Evolutionary conservation across 2,888 invertebrate genomes (phyloP), one percentile per base, ranked within the genome.

Genomic region (Spilarctia lutea): DNA sequence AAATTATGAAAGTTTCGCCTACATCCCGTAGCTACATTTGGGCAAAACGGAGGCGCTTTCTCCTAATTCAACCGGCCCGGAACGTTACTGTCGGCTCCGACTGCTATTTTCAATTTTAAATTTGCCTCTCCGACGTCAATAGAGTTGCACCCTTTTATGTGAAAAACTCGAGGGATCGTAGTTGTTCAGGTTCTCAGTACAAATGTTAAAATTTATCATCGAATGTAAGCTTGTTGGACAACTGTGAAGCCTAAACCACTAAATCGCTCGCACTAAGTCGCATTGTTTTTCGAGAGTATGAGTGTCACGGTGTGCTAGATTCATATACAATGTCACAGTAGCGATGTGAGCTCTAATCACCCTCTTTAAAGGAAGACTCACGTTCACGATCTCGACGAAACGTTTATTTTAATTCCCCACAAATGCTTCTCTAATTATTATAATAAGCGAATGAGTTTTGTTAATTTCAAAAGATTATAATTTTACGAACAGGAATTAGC

Each of bases 61-160:
- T 84, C 82, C 90, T 91, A 91, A 93, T 93, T 91, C 93, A 92
- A 91, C 89, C 86, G 84, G 73, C 82, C 81, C 82, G 80, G 84
- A 84, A 81, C 85, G 82, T 77, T 87, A 87, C 88, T 88, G 85
- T 85, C 86, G 83, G 85, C 84, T 87, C 88, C 89, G 83, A 91
- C 91, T 91, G 88, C 92, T 93, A 91, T 93, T 94, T 94, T 93
- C 92, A 93, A 94, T 94, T 94, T 93, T 90, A 93, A 93, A 93
- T 94, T 93, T 92, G 89, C 90, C 89, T 89, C 89, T 87, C 89
- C 88, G 90, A 90, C 89, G 91, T 92, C 91, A 91, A 91, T 90
- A 90, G 90, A 90, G 91, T 91, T 90, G 91, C 88, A 89, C 88
- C 85, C 89, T 91, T 92, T 91, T 90, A 90, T 90, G 89, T 89